Conservation (phyloP, 2,888 invertebrate genomes). For the Julus scanicus region DNA sequence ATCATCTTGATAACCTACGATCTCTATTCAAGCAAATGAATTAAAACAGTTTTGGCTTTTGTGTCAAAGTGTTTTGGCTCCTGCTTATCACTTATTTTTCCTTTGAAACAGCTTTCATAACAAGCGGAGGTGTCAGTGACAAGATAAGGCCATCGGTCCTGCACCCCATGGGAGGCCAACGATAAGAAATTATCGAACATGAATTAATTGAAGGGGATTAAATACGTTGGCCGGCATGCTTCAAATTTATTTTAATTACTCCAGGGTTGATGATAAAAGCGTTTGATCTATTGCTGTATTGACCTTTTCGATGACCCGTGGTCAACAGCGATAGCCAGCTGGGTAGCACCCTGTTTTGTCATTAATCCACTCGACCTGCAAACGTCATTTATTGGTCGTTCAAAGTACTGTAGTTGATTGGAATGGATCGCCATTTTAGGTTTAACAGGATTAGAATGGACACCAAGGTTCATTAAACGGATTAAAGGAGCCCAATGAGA, state of each 20-base stretch:
- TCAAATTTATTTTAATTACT: not conserved
- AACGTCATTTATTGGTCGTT: slow-evolving; percentile 10
- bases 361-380: not conserved
- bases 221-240: not conserved
- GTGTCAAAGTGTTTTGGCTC: not conserved
- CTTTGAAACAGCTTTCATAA: not conserved
- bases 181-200: not conserved
- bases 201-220: slow-evolving; percentile 9
- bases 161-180: not conserved
- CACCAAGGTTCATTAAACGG: slow-evolving; percentile 6
- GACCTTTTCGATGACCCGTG: not conserved
- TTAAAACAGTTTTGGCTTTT: not conserved
- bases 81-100: not conserved
- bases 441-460: slow-evolving; percentile 12
- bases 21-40: not conserved
- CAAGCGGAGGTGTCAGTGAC: not conserved
- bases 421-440: not conserved
- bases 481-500: not conserved
- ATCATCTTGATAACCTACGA: not conserved
- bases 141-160: not conserved
- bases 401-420: not conserved
- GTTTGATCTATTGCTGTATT: slow-evolving; percentile 9
- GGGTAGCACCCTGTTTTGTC: not conserved
- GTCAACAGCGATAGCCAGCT: not conserved
- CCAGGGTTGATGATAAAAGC: not conserved